Percentiles rank a stretch among this genome's conserved stretches.
These are phyloP conservation scores for Hypotaenidia okinawae DNA, from an alignment of 2,797 vertebrate species.

Conservation along the genomic window DNA sequence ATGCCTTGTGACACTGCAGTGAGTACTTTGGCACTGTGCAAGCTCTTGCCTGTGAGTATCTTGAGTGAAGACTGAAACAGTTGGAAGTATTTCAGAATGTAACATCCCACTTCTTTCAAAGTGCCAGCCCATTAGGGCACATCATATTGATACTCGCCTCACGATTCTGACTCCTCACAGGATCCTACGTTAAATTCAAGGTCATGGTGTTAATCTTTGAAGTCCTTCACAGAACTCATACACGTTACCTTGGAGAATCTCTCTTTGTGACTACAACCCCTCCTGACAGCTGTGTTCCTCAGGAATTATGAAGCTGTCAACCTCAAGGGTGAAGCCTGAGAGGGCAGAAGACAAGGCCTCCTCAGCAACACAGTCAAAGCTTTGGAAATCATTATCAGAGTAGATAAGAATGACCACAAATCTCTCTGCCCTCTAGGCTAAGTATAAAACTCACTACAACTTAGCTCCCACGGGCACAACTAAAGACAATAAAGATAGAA, in stretches of 20 bases:
- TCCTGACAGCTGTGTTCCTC: constrained; percentile 65
- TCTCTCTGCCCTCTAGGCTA: constrained; percentile 46
- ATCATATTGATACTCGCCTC: constrained; percentile 4
- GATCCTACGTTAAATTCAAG: constrained; percentile 46
- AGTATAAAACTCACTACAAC: constrained; percentile 29
- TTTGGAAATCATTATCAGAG: constrained; percentile 64
- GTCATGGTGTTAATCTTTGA: constrained; percentile 66
- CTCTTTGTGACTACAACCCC: constrained; percentile 51
- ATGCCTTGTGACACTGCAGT: background rate
- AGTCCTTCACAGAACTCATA: constrained; percentile 58
- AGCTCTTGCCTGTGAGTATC: background rate
- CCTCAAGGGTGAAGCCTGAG: constrained; percentile 65
- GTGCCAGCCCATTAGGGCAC: background rate
- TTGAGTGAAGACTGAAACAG: background rate
- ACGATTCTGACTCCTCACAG: constrained; percentile 22
- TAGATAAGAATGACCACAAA: constrained; percentile 66
- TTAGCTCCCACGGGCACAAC: constrained; percentile 5
- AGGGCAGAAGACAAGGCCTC: constrained; percentile 48
- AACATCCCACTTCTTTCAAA: background rate
- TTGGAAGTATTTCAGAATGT: background rate
- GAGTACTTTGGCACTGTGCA: background rate
- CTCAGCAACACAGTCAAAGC: constrained; percentile 39
- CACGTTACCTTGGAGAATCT: constrained; percentile 52
- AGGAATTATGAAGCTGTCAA: constrained; percentile 72
- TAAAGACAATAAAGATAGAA: constrained; percentile 40